Evolutionary conservation across 1,140 invertebrate species (phyloP), one percentile per base, ranked within the genome.

Genomic region (Neodiprion pinetum): DNA sequence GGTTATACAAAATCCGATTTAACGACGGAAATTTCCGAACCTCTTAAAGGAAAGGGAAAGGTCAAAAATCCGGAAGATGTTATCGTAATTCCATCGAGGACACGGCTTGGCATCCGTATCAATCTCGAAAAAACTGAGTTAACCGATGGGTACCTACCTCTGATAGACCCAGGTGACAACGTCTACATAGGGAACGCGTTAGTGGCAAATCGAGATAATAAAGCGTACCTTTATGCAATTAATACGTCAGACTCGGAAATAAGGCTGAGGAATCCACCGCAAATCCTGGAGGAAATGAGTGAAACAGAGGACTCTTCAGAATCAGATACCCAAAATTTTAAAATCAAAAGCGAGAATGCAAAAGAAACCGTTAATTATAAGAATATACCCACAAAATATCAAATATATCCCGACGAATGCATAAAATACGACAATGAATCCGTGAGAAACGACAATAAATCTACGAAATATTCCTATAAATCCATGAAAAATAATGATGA

Each of bases 171-270:
- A 3, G 17, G 40, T 21, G 47, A 50, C 1, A 65, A 65, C 5
- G 53, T 75, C n/a, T 73, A 40, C 49, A 49, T 72, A 17, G 75
- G 75, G 0, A 47, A 70, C 17, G 21, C 48, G 11, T 65, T 65
- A 7, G 75, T 75, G 8, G 40, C 66, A 14, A 17, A 61, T 0
- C 68, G 14, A 49, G 47, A 70, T 11, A 67, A 50, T 11, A 65
- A 69, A n/a, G 75, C 17, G 17, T 21, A 21, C 17, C 17, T 21
- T 21, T 21, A 21, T 21, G 17, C 74, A 3, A 50, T 72, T 17
- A 75, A 75, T 50, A 75, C 71, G 10, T 69, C 66, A 5, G 71
- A 72, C 1, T 49, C 53, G 47, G 48, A 71, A 17, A 28, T 72
- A 21, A 23, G 17, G 67, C 71, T 75, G 48, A 40, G 17, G 1